These are phyloP conservation scores for Talpa occidentalis DNA, from an alignment of 2,113 vertebrate species.

Conservation along the genomic window DNA sequence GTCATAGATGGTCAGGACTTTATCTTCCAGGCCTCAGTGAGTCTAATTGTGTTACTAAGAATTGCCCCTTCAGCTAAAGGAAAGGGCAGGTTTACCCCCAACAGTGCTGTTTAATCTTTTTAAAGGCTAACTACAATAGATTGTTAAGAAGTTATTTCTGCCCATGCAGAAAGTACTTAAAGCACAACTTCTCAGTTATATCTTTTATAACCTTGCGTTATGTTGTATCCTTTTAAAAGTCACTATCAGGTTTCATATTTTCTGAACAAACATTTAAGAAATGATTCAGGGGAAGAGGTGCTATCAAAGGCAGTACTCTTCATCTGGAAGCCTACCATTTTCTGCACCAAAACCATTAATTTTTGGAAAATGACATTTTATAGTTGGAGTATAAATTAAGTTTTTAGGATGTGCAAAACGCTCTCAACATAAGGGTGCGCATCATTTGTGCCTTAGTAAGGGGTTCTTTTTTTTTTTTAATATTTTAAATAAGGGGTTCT, in stretches of 20 bases:
- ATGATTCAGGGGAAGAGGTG: neutral
- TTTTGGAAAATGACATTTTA: neutral
- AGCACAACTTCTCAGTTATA: slow-evolving; percentile 42
- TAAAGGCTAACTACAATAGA: slow-evolving; percentile 51
- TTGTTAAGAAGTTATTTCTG: slow-evolving; percentile 42
- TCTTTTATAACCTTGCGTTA: slow-evolving; percentile 49
- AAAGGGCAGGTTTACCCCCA: slow-evolving; percentile 54
- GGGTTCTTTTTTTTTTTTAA: slow-evolving; percentile 60
- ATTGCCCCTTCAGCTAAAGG: slow-evolving; percentile 54
- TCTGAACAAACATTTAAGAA: slow-evolving; percentile 57
- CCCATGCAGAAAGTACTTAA: neutral
- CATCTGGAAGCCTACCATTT: neutral
- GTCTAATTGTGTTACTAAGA: slow-evolving; percentile 52
- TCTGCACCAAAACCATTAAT: neutral
- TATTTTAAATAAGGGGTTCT: too few species aligned
- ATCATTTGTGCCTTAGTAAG: slow-evolving; percentile 17
- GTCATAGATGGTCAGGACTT: slow-evolving; percentile 27
- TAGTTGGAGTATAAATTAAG: slow-evolving; percentile 42
- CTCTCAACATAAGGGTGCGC: neutral
- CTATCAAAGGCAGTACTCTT: neutral
- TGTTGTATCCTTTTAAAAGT: slow-evolving; percentile 43
- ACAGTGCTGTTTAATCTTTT: slow-evolving; percentile 27
- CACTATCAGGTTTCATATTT: slow-evolving; percentile 36
- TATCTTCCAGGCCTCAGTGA: slow-evolving; percentile 38
- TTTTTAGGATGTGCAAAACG: neutral